A percentile compares a stretch with the other conserved stretches of the same genome.
phyloP scores from a whole-genome alignment of 2,113 vertebrate genomes.

The Chinchilla lanigera region DNA sequence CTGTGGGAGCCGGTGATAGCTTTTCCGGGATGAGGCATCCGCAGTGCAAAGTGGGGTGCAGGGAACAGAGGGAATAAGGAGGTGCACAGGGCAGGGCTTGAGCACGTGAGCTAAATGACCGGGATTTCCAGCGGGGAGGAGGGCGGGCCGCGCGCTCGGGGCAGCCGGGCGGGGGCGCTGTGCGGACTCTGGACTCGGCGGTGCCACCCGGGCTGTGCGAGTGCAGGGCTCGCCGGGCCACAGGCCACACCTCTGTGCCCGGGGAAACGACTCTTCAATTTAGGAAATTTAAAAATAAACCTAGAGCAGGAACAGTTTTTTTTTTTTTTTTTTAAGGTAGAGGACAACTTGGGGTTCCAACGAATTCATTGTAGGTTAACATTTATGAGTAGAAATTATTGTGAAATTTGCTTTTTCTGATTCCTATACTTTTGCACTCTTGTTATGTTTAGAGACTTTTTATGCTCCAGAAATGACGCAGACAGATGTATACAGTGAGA shows the following conservation, averaged over 20 bases:
- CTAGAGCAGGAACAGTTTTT: neutral
- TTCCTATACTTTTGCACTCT: neutral
- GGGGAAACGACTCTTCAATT: neutral
- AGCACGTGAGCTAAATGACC: neutral
- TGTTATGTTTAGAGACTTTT: neutral
- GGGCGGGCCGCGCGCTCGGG: neutral
- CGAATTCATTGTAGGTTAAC: neutral
- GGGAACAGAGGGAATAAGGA: neutral
- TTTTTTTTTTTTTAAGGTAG: neutral
- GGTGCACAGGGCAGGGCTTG: neutral
- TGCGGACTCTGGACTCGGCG: too few relatives aligned
- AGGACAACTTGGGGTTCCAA: neutral
- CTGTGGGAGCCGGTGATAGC: too few relatives aligned
- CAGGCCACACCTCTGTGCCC: neutral
- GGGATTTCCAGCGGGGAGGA: neutral
- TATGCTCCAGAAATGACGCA: neutral
- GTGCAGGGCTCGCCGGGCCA: neutral
- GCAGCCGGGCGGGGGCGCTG: neutral
- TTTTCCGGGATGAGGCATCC: neutral
- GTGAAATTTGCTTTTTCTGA: neutral
- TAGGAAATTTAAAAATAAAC: slow-evolving; percentile 33
- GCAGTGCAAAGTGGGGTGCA: neutral
- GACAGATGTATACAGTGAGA: neutral
- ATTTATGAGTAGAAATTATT: neutral
- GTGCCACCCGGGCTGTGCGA: neutral